Evolutionary conservation across 1,140 invertebrate species (phyloP).

Genomic region (Camponotus floridanus): DNA sequence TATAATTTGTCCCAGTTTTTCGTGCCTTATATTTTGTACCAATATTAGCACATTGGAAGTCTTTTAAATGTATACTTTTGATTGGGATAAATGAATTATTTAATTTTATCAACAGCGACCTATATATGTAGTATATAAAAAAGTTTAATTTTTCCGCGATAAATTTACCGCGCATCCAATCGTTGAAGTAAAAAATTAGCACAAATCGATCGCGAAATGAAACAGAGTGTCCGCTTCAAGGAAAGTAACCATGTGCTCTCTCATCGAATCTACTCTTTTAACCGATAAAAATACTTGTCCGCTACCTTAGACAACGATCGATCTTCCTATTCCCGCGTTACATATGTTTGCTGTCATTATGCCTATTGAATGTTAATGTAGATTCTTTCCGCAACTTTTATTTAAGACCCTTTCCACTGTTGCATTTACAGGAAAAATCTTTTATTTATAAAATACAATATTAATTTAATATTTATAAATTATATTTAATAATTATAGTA

Average conservation of each 20-base stretch:
- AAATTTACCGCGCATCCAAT: neutral
- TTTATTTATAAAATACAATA: no score
- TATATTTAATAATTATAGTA: neutral
- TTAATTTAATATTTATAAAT: no score
- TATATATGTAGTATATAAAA: neutral
- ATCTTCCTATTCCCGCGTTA: neutral
- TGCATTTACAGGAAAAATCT: neutral
- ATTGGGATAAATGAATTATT: neutral
- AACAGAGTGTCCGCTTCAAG: neutral
- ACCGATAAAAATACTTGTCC: conserved; percentile 25
- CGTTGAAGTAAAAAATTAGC: conserved; percentile 4
- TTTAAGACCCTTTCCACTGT: neutral
- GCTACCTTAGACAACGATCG: conserved; percentile 25
- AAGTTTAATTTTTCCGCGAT: neutral
- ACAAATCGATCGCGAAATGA: neutral
- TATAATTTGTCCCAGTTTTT: neutral
- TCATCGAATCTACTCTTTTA: conserved; percentile 12
- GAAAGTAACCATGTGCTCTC: neutral
- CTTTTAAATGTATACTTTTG: neutral
- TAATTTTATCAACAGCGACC: neutral
- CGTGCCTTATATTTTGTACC: neutral
- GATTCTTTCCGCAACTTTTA: neutral
- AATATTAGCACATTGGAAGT: neutral
- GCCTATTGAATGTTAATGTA: neutral
- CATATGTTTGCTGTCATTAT: conserved; percentile 1